Evolutionary conservation across 2,113 vertebrate genomes (phyloP).

Genomic region (Apus apus): DNA sequence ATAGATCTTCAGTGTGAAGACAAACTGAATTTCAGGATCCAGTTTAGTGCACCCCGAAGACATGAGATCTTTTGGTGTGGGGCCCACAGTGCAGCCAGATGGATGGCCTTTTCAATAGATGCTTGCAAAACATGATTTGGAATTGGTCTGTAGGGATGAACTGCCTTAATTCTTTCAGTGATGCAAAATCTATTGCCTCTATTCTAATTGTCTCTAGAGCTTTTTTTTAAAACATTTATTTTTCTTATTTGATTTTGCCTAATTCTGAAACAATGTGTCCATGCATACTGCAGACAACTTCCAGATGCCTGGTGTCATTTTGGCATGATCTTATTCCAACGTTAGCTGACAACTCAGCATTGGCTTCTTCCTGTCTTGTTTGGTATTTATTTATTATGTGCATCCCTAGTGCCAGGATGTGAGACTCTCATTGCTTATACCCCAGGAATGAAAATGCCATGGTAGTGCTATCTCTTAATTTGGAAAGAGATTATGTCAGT

Average conservation of each 20-base stretch:
- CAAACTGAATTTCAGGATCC: not conserved
- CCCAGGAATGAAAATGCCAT: not conserved
- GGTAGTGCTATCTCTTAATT: not conserved
- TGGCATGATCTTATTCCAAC: not conserved
- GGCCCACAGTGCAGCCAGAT: not conserved
- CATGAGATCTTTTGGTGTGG: not conserved
- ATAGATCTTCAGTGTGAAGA: not conserved
- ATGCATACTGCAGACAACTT: not conserved
- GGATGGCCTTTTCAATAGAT: not conserved
- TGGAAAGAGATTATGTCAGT: not conserved
- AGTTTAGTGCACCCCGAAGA: not conserved
- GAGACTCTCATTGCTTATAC: not conserved
- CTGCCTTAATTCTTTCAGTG: not conserved
- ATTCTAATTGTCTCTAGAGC: not conserved
- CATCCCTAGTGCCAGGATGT: not conserved
- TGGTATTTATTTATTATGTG: not conserved
- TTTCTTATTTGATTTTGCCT: not conserved
- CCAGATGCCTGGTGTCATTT: not conserved
- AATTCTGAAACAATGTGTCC: not conserved
- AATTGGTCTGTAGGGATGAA: not conserved
- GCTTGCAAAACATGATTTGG: constrained; percentile 4
- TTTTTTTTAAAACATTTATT: not conserved
- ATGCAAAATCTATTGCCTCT: not conserved
- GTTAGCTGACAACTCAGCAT: not conserved
- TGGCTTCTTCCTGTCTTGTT: not conserved